Conservation (phyloP, 2,888 invertebrate genomes). For the Limnephilus auricula region DNA sequence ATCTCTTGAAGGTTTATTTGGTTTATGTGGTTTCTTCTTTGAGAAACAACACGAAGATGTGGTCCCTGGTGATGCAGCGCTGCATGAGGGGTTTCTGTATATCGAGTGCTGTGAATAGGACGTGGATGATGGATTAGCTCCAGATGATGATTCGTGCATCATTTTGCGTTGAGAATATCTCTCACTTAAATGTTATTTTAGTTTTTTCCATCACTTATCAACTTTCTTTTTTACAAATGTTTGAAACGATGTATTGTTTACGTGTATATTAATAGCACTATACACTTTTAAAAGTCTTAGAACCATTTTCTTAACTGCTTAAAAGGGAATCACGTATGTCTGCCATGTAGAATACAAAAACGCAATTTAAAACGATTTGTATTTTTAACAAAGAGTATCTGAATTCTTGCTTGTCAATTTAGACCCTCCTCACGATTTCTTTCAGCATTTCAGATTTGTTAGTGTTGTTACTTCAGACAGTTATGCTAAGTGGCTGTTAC, state of each 20-base stretch:
- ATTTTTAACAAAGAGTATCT: neutral
- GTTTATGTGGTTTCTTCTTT: constrained; percentile 42
- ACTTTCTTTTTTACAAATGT: constrained; percentile 47
- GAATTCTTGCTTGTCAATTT: constrained; percentile 16
- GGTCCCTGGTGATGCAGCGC: constrained; percentile 49
- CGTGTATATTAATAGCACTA: neutral
- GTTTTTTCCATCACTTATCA: neutral
- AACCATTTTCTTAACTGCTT: constrained; percentile 10
- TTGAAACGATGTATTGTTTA: constrained; percentile 25
- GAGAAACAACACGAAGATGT: constrained; percentile 65
- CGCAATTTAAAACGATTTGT: constrained; percentile 19
- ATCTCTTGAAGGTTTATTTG: constrained; percentile 58
- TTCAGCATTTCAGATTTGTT: constrained; percentile 30
- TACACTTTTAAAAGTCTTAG: neutral
- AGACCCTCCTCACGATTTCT: constrained; percentile 34
- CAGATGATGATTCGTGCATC: constrained; percentile 65
- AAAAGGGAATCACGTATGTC: neutral
- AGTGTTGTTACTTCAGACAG: constrained; percentile 29
- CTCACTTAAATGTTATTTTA: neutral
- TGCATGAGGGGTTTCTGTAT: constrained; percentile 60
- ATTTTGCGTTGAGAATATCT: constrained; percentile 50
- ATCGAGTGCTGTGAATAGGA: constrained; percentile 62
- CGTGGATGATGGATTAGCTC: constrained; percentile 65
- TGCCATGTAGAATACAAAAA: neutral
- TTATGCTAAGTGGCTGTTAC: constrained; percentile 35